Evolutionary conservation across 2,113 vertebrate species (phyloP).

Genomic region (Sebastes schlegelii): DNA sequence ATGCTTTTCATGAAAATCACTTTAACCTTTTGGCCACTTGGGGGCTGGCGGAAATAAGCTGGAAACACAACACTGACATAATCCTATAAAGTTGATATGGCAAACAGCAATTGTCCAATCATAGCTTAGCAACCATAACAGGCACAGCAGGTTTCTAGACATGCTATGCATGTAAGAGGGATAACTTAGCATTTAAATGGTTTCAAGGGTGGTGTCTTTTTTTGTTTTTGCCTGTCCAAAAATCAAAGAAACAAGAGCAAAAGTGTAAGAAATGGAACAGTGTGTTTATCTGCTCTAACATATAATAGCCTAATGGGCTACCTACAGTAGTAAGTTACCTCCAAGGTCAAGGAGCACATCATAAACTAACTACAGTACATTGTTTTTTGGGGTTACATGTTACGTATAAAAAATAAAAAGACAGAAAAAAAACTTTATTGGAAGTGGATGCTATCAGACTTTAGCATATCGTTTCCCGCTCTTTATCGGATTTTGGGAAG

Average conservation of each 20-base stretch:
- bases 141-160: neutral
- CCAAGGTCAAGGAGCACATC: neutral
- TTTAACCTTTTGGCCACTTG: neutral
- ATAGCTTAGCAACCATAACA: neutral
- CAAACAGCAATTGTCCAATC: neutral
- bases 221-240: neutral
- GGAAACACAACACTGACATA: neutral
- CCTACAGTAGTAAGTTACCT: neutral
- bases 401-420: neutral
- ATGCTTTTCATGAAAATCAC: slow-evolving; percentile 19
- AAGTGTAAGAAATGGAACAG: neutral
- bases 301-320: neutral
- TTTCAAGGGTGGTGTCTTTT: neutral
- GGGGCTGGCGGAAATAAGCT: neutral
- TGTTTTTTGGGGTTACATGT: neutral
- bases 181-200: neutral
- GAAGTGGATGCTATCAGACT: too few species aligned
- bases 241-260: neutral
- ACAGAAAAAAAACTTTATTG: too few species aligned
- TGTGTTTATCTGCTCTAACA: neutral
- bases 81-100: neutral
- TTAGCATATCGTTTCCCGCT: too few species aligned
- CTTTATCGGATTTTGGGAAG: too few species aligned
- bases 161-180: neutral
- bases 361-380: neutral